These are phyloP conservation scores for Ectemnius cavifrons DNA, from an alignment of 2,888 invertebrate genomes.

Conservation along the genomic window DNA sequence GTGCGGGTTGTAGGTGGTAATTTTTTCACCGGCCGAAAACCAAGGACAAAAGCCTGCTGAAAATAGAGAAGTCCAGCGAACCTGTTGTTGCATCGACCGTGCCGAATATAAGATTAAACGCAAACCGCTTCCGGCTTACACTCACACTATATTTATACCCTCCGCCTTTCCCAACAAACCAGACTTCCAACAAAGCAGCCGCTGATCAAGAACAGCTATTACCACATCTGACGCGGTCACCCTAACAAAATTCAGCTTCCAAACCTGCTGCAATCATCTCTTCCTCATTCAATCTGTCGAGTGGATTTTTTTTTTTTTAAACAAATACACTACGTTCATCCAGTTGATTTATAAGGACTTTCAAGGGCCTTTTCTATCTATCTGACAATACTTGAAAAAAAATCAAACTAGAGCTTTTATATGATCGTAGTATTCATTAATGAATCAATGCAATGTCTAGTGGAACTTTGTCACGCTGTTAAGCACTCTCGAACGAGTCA, in stretches of 20 bases:
- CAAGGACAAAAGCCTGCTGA: no score
- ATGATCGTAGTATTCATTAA: no score
- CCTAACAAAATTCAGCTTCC: no score
- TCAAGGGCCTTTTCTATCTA: background rate
- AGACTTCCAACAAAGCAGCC: background rate
- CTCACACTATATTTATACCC: background rate
- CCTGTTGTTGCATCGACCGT: no score
- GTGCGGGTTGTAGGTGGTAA: no score
- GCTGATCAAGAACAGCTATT: constrained; percentile 1
- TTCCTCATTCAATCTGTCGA: background rate
- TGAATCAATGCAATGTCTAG: no score
- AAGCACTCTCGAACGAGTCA: no score
- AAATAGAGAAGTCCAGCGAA: no score
- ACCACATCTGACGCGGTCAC: background rate
- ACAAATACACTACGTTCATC: background rate
- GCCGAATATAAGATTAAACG: constrained; percentile 2
- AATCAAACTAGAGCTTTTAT: no score
- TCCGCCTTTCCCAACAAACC: background rate
- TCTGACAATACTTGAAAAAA: no score
- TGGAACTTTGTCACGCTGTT: no score
- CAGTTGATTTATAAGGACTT: background rate
- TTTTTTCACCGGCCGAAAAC: no score
- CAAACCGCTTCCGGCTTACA: background rate
- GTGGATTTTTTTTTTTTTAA: background rate
- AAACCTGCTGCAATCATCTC: background rate